Conservation (phyloP, 23 tunicate species). For the Botrylloides violaceus region DNA sequence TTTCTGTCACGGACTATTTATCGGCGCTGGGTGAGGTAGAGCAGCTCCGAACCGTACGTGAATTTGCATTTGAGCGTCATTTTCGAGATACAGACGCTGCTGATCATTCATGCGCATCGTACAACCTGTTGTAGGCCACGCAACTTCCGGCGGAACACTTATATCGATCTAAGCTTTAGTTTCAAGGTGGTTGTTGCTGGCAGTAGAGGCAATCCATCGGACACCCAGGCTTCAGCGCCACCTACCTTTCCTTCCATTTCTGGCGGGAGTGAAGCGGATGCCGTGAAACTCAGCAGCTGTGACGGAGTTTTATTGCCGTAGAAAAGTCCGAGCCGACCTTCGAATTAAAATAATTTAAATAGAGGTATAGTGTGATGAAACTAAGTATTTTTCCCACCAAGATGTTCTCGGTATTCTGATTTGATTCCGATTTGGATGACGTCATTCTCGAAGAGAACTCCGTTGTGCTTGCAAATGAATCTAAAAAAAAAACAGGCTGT, state of each 20-base stretch:
- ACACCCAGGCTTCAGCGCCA: too few species aligned
- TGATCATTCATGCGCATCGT: too few species aligned
- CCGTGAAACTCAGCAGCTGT: constrained; percentile 52
- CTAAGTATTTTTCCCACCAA: constrained; percentile 29
- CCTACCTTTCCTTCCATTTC: constrained; percentile 53
- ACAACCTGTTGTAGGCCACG: too few species aligned
- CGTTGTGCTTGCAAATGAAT: constrained; percentile 78
- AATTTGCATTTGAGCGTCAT: too few species aligned
- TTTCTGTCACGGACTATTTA: too few species aligned
- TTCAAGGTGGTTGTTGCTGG: too few species aligned
- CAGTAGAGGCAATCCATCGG: too few species aligned
- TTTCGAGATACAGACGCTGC: too few species aligned
- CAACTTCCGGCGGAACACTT: too few species aligned
- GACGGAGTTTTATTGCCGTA: constrained; percentile 87
- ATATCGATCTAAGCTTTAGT: too few species aligned
- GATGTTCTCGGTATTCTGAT: constrained; percentile 76
- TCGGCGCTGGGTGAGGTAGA: too few species aligned
- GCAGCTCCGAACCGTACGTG: too few species aligned
- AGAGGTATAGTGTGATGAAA: background rate
- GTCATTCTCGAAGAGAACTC: constrained; percentile 72
- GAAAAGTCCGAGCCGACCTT: constrained; percentile 82
- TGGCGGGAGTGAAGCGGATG: constrained; percentile 32
- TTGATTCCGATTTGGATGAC: constrained; percentile 82
- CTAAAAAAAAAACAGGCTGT: constrained; percentile 18
- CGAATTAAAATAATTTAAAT: background rate